A percentile compares a stretch with the other conserved stretches of the same genome.
Conservation (phyloP, 2,113 vertebrate species). For the Nicator chloris region DNA sequence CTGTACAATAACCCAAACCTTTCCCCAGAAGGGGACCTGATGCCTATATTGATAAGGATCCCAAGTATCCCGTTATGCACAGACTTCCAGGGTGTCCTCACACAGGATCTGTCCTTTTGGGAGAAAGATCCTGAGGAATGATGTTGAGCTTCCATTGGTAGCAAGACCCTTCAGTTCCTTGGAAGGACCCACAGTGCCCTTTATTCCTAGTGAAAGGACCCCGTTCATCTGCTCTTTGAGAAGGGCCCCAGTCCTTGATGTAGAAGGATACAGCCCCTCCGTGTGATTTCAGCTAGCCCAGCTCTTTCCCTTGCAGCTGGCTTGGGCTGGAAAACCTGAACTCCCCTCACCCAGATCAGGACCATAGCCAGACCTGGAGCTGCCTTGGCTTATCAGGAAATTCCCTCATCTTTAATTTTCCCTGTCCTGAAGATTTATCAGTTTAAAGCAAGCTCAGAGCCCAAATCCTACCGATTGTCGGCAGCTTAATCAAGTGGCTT, state of each 20-base stretch:
- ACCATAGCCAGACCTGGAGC: neutral
- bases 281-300: neutral
- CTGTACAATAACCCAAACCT: neutral
- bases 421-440: slow-evolving; percentile 5
- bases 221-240: neutral
- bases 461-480: neutral
- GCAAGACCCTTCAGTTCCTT: neutral
- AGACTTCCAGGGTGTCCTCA: neutral
- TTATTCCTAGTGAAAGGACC: neutral
- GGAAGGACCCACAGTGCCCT: neutral
- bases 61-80: neutral
- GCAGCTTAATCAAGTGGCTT: slow-evolving; percentile 38
- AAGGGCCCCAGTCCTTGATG: neutral
- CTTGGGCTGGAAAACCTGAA: neutral
- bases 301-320: neutral
- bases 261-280: neutral
- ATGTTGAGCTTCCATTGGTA: neutral
- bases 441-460: slow-evolving; percentile 48
- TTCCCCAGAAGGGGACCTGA: neutral
- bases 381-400: slow-evolving; percentile 38
- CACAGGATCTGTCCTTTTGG: neutral
- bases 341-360: slow-evolving; percentile 3
- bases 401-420: slow-evolving; percentile 59
- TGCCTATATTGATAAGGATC: neutral
- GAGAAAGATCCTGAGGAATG: neutral